Percentiles rank a stretch among this genome's conserved stretches.
phyloP scores from a whole-genome alignment of 1,140 invertebrate genomes.

The Macrobrachium nipponense region DNA sequence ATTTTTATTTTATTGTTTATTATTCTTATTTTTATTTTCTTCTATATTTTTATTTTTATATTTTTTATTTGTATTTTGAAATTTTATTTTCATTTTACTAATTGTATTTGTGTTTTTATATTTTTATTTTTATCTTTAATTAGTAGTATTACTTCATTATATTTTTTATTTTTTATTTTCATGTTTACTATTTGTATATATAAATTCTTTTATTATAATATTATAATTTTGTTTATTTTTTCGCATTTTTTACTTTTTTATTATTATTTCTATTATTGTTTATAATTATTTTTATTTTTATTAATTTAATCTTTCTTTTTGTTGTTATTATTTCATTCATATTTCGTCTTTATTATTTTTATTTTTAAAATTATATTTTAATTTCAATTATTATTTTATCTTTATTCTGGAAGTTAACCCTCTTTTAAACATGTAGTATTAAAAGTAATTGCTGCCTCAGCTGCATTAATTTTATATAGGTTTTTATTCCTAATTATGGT shows the following conservation, averaged over 20 bases:
- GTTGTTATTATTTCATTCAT: too few species aligned
- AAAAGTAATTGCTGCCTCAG: too few species aligned
- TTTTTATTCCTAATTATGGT: too few species aligned
- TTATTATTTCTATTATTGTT: not conserved
- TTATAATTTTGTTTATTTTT: not conserved
- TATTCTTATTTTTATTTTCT: not conserved
- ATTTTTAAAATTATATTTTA: too few species aligned
- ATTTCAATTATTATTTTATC: too few species aligned
- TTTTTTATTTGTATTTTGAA: not conserved
- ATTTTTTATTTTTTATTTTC: not conserved
- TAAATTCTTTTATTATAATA: not conserved
- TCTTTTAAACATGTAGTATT: too few species aligned
- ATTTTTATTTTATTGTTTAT: not conserved
- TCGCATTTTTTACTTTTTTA: not conserved
- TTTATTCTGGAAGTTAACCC: too few species aligned
- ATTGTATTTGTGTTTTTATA: not conserved
- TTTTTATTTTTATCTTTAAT: not conserved
- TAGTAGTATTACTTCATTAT: not conserved
- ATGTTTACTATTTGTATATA: not conserved
- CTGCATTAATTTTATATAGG: too few species aligned
- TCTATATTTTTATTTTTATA: not conserved
- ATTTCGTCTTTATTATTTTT: too few species aligned
- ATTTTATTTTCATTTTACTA: too few species aligned
- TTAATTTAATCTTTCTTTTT: not conserved
- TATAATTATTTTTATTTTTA: not conserved